phyloP scores from a whole-genome alignment of 2,113 vertebrate genomes.

The Rhinichthys klamathensis region DNA sequence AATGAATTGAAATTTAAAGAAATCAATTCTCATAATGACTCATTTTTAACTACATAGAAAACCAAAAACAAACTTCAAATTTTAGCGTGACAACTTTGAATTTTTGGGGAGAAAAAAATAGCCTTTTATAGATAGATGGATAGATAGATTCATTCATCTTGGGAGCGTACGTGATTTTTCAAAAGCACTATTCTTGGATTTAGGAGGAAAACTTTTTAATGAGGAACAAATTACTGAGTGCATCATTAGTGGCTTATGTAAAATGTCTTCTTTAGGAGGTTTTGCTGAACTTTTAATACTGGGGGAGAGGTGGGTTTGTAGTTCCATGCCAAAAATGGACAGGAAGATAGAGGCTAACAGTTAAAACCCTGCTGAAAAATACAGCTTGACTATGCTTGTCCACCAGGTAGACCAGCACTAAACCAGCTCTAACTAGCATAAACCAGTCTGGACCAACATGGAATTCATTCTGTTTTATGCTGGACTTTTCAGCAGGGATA shows the following conservation, averaged over 20 bases:
- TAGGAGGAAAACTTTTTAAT: background rate
- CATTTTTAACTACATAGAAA: too few species aligned
- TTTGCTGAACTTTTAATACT: slow-evolving; percentile 39
- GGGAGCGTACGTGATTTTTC: background rate
- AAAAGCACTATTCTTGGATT: slow-evolving; percentile 14
- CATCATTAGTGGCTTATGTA: slow-evolving; percentile 43
- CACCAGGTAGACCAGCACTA: too few species aligned
- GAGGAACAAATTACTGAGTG: slow-evolving; percentile 1
- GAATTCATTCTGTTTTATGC: too few species aligned
- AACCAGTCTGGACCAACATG: too few species aligned
- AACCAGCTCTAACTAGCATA: too few species aligned
- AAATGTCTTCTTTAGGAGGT: slow-evolving; percentile 19
- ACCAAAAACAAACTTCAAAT: too few species aligned
- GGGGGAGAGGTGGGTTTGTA: background rate
- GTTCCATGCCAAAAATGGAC: background rate
- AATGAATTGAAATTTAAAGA: too few species aligned
- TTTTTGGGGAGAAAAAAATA: too few species aligned
- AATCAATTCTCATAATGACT: too few species aligned
- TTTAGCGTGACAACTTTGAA: too few species aligned
- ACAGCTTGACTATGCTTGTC: too few species aligned
- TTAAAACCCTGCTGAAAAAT: background rate
- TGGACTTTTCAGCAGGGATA: background rate
- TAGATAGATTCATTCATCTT: background rate
- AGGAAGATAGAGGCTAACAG: background rate
- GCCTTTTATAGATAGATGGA: background rate